Percentiles rank a stretch among this genome's conserved stretches.
Evolutionary conservation across 2,113 vertebrate genomes (phyloP).

Genomic region (Polypterus bichir): DNA sequence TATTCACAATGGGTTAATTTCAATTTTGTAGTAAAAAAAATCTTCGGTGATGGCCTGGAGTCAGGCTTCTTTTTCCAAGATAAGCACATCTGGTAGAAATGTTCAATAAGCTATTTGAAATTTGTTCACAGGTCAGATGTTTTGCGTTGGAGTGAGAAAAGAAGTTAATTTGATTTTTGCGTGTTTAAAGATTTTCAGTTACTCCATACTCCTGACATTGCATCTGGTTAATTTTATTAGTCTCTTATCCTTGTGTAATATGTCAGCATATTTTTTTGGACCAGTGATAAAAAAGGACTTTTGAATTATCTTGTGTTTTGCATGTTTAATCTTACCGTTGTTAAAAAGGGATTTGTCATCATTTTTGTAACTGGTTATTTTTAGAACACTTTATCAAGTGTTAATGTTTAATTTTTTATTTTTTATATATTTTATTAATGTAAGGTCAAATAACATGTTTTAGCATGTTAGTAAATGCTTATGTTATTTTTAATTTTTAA

Average conservation of each 20-base stretch:
- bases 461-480: no score
- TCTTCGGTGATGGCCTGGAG: no score
- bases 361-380: not conserved
- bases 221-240: slow-evolving; percentile 44
- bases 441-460: no score
- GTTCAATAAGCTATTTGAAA: not conserved
- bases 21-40: no score
- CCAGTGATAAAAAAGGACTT: slow-evolving; percentile 20
- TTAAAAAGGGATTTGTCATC: slow-evolving; percentile 31
- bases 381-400: no score
- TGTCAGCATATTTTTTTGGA: slow-evolving; percentile 49
- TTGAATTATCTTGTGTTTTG: slow-evolving; percentile 31
- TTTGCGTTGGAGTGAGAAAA: slow-evolving; percentile 16
- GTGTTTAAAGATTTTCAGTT: slow-evolving; percentile 18
- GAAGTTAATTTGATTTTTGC: not conserved
- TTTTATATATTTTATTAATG: no score
- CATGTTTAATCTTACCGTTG: slow-evolving; percentile 51
- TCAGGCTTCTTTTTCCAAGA: no score
- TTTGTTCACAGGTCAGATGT: slow-evolving; percentile 10
- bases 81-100: no score
- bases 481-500: no score
- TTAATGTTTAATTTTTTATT: no score
- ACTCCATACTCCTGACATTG: slow-evolving; percentile 29
- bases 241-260: slow-evolving; percentile 36
- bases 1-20: no score